Percentiles rank a stretch among this genome's conserved stretches.
Evolutionary conservation across 2,888 invertebrate species (phyloP).

Genomic region (Eristalinus aeneus): DNA sequence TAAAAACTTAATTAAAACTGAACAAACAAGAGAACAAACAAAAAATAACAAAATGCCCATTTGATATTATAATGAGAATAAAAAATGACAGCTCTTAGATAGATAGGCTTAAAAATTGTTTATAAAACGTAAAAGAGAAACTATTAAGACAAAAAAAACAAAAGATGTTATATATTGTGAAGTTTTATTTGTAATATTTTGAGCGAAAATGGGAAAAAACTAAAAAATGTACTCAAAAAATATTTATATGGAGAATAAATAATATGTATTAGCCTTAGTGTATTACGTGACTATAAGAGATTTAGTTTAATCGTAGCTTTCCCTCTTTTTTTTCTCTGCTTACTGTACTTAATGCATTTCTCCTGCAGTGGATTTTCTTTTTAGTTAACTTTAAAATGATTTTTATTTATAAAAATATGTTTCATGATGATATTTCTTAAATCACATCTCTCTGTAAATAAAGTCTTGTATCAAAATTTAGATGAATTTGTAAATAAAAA

Average conservation of each 20-base stretch:
- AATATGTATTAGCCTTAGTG: slow-evolving; percentile 22
- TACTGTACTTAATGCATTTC: slow-evolving; percentile 64
- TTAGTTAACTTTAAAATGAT: neutral
- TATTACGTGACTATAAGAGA: slow-evolving; percentile 35
- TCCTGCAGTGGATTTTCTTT: slow-evolving; percentile 16
- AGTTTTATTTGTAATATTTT: slow-evolving; percentile 62
- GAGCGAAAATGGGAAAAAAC: slow-evolving; percentile 28
- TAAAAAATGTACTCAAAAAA: slow-evolving; percentile 2
- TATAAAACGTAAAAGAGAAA: slow-evolving; percentile 52
- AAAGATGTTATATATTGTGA: slow-evolving; percentile 50
- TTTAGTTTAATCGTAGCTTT: slow-evolving; percentile 7
- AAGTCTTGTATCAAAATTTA: slow-evolving; percentile 57
- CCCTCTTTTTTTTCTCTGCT: slow-evolving; percentile 7
- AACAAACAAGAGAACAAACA: slow-evolving; percentile 11
- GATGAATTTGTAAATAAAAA: slow-evolving; percentile 68
- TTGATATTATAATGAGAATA: slow-evolving; percentile 49
- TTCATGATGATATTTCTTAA: neutral
- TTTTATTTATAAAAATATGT: neutral
- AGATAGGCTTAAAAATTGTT: slow-evolving; percentile 69
- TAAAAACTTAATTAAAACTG: slow-evolving; percentile 27
- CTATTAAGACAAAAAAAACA: slow-evolving; percentile 47
- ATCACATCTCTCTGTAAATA: slow-evolving; percentile 52
- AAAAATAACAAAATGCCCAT: slow-evolving; percentile 52
- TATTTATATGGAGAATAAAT: slow-evolving; percentile 22
- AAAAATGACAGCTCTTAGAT: slow-evolving; percentile 48